A percentile compares a stretch with the other conserved stretches of the same genome.
These are phyloP conservation scores for Chiloscyllium plagiosum DNA, from an alignment of 2,113 vertebrate species.

Conservation along the genomic window DNA sequence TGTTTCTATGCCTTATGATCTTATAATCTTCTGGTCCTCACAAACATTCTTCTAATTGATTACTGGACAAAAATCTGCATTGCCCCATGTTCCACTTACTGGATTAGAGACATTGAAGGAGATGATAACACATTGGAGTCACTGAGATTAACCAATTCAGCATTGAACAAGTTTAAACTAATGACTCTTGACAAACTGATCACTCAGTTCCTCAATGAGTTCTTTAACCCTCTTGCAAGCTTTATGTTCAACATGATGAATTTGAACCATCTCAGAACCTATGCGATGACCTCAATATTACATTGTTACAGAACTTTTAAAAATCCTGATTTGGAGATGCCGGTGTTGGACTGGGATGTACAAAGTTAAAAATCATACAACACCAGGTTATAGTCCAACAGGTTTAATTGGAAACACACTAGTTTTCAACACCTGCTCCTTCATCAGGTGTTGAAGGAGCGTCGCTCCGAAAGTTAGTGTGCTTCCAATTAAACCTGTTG, in stretches of 20 bases:
- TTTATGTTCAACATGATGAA: background rate
- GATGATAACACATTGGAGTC: background rate
- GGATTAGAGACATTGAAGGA: background rate
- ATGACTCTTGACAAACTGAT: rapidly evolving
- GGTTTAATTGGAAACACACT: too few species aligned
- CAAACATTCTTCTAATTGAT: background rate
- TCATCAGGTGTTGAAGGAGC: too few species aligned
- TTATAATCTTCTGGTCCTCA: background rate
- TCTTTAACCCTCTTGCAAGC: background rate
- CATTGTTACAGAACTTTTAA: background rate
- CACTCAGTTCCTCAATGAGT: background rate
- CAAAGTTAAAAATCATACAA: too few species aligned
- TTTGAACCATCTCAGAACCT: background rate
- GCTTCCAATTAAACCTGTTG: too few species aligned
- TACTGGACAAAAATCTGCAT: background rate
- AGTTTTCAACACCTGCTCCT: too few species aligned
- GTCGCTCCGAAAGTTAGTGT: too few species aligned
- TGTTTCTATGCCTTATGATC: too few species aligned
- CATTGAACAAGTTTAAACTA: background rate
- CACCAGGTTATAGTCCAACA: too few species aligned
- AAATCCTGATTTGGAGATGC: background rate
- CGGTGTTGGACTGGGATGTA: too few species aligned
- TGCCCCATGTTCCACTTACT: background rate
- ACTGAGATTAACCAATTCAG: background rate
- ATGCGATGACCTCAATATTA: background rate